A percentile compares a stretch with the other conserved stretches of the same genome.
phyloP scores from a whole-genome alignment of 2,888 invertebrate species.

The Lasioglossum figueresi region DNA sequence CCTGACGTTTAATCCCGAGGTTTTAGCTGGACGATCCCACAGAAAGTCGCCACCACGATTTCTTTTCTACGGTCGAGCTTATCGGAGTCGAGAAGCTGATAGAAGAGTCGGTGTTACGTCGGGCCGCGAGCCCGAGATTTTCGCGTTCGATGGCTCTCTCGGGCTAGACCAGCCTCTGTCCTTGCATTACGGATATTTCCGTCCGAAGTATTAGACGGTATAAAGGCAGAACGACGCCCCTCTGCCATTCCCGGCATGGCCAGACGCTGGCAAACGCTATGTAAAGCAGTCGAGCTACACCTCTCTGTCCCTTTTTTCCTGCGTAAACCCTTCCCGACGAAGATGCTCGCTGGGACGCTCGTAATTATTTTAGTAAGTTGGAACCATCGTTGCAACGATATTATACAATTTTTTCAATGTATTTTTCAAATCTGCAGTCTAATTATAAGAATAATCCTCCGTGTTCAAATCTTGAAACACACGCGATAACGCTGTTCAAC shows the following conservation, averaged over 20 bases:
- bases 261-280: conserved; percentile 80
- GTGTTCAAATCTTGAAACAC: too few species aligned
- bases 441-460: too few species aligned
- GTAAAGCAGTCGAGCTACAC: conserved; percentile 56
- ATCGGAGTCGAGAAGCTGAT: background rate
- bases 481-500: too few species aligned
- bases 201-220: conserved; percentile 82
- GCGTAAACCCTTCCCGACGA: background rate
- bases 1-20: background rate
- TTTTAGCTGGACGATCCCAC: background rate
- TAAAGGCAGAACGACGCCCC: conserved; percentile 76
- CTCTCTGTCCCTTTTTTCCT: background rate
- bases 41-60: background rate
- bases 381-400: too few species aligned
- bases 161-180: conserved; percentile 71
- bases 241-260: conserved; percentile 80
- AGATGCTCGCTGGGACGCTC: background rate
- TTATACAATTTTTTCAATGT: too few species aligned
- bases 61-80: background rate
- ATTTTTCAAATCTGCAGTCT: too few species aligned
- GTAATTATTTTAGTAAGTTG: background rate
- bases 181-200: conserved; percentile 82
- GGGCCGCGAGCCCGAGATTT: conserved; percentile 50
- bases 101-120: background rate
- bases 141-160: conserved; percentile 45